Base-by-base conservation (phyloP, 2,888 invertebrate species). In the Acanthosepion pharaonis region DNA sequence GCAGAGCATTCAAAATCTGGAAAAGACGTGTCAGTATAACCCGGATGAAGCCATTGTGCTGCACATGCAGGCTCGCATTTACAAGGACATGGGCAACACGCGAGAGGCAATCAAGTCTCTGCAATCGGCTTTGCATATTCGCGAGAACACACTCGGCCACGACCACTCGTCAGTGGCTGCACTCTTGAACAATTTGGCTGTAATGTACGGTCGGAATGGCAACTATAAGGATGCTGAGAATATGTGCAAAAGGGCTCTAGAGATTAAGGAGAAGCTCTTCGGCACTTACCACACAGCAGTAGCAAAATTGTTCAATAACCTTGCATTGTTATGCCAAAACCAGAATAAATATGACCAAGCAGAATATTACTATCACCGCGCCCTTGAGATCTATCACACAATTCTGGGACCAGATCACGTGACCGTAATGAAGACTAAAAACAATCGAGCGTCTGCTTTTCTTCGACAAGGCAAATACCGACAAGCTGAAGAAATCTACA, bases 61-160 rank as follows among this genome's bases (percentile, higher is more conserved):
- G 6, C 93, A 93, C 9, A 93, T 93, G 93, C 93, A 93, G 93
- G 93, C 93, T 51, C 93, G 93, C 93, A 93, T 93, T 33, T 93
- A 93, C 53, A 93, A 93, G 48, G 93, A 93, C 25, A 93, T 93
- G 93, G 93, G 93, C 53, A 93, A 93, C 93, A 93, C 25, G 3
- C 23, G n/a, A 48, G 93, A 93, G 6, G 48, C 93, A n/a, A 49
- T 51, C 51, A 93, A 53, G 8, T 28, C 53, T n/a, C 53, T 93
- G 9, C 51, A 93, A 18, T 49, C 93, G 49, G 93, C 93, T 28
- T 15, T 93, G 23, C 18, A n/a, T 53, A 93, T 93, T 53, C 48
- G 93, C 28, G 93, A 93, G 53, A 93, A 93, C 49, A 93, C 49
- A 11, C n/a, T 93, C n/a, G 93, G 93, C 11, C 25, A 93, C 20